Percentiles rank a stretch among this genome's conserved stretches.
Evolutionary conservation across 2,113 vertebrate genomes (phyloP).

Genomic region (Acinonyx jubatus): DNA sequence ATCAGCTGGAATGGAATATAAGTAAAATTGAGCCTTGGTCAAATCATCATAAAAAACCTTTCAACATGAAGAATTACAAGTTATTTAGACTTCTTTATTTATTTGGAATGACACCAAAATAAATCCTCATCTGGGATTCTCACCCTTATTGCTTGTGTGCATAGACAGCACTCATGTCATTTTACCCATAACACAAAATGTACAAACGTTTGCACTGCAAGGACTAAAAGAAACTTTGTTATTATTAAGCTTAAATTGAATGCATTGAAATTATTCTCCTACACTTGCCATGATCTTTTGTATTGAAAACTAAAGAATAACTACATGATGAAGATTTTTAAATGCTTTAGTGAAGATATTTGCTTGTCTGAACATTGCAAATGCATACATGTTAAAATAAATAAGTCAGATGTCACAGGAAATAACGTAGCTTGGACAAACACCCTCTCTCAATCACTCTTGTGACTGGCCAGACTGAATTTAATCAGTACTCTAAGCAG

Average conservation of each 20-base stretch:
- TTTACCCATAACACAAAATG: slow-evolving; percentile 9
- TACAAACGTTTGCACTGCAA: background rate
- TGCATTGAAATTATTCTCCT: background rate
- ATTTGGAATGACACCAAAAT: slow-evolving; percentile 1
- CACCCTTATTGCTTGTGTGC: background rate
- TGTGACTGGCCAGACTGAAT: background rate
- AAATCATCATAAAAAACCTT: background rate
- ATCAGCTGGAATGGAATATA: slow-evolving; percentile 87
- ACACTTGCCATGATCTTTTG: background rate
- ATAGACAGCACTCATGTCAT: background rate
- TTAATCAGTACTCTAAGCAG: background rate
- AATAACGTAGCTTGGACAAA: background rate
- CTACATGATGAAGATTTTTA: background rate
- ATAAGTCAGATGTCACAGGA: background rate
- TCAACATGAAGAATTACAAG: background rate
- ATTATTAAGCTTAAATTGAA: slow-evolving; percentile 11
- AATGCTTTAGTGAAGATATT: background rate
- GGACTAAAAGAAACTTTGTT: background rate
- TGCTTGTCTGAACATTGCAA: background rate
- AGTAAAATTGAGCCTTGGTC: background rate
- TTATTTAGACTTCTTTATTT: background rate
- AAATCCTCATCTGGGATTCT: background rate
- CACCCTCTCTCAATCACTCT: background rate
- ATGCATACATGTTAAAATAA: background rate
- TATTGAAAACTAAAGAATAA: background rate